These are phyloP conservation scores for Ecliptopera silaceata DNA, from an alignment of 2,888 invertebrate genomes.

Conservation along the genomic window DNA sequence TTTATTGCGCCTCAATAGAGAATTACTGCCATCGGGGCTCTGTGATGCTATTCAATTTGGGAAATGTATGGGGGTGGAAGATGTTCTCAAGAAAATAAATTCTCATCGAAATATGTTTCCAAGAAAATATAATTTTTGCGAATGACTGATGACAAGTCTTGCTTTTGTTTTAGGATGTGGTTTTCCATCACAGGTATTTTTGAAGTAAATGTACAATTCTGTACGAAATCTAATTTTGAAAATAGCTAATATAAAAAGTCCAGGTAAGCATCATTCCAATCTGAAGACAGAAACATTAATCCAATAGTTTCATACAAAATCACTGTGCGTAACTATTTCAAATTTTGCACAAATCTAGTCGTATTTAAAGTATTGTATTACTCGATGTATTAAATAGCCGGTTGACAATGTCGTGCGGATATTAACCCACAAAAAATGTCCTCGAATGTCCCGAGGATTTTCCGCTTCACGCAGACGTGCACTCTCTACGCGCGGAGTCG, in stretches of 20 bases:
- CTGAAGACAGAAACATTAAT: conserved; percentile 62
- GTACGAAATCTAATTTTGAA: too few relatives aligned
- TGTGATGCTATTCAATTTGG: conserved; percentile 64
- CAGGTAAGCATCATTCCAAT: conserved; percentile 25
- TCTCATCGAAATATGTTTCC: neutral
- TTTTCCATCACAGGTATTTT: neutral
- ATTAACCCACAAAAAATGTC: conserved; percentile 82
- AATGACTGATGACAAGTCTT: conserved; percentile 5
- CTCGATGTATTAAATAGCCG: conserved; percentile 81
- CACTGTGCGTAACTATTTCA: conserved; percentile 77
- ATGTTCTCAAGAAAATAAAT: conserved; percentile 25
- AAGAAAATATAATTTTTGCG: conserved; percentile 16
- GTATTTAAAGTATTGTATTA: conserved; percentile 82
- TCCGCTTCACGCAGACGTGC: conserved; percentile 81
- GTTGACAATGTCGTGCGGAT: conserved; percentile 82
- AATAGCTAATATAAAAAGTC: neutral
- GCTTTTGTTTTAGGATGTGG: neutral
- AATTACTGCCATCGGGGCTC: conserved; percentile 59
- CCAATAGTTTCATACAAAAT: conserved; percentile 71
- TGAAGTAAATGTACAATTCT: neutral
- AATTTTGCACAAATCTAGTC: conserved; percentile 82
- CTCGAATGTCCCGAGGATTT: conserved; percentile 82
- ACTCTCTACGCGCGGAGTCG: conserved; percentile 75
- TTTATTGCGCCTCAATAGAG: conserved; percentile 77
- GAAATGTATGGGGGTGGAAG: conserved; percentile 56